Evolutionary conservation across 2,113 vertebrate species (phyloP).

Genomic region (Cyprinodon tularosa): DNA sequence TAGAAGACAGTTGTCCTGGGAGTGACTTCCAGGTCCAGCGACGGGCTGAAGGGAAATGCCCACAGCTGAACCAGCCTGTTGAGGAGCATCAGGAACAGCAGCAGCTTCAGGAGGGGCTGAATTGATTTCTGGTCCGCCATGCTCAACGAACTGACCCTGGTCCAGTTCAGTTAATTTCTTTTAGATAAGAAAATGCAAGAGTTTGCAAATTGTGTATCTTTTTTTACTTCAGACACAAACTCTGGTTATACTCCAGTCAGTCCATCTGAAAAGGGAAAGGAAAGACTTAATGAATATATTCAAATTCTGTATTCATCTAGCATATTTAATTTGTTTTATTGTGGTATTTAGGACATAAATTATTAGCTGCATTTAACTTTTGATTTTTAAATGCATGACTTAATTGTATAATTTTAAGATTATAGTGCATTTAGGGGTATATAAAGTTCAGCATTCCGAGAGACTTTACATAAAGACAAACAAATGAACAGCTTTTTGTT

Average conservation of each 20-base stretch:
- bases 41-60: slow-evolving; percentile 80
- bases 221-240: slow-evolving; percentile 14
- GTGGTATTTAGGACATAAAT: neutral
- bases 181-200: slow-evolving; percentile 8
- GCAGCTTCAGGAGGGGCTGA: slow-evolving; percentile 31
- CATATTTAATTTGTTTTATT: neutral
- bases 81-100: slow-evolving; percentile 49
- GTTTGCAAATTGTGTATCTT: slow-evolving; percentile 10
- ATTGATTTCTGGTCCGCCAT: slow-evolving; percentile 54
- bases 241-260: slow-evolving; percentile 53
- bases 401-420: neutral
- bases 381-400: too few species aligned
- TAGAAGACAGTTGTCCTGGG: slow-evolving; percentile 76
- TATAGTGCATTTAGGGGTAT: neutral
- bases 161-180: slow-evolving; percentile 23
- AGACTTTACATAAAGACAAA: too few species aligned
- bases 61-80: slow-evolving; percentile 51
- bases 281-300: slow-evolving; percentile 14
- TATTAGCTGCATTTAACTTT: neutral
- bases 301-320: slow-evolving; percentile 1
- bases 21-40: slow-evolving; percentile 76
- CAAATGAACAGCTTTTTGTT: neutral
- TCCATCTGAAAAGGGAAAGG: slow-evolving; percentile 16
- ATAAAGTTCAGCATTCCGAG: neutral
- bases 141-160: slow-evolving; percentile 23